These are phyloP conservation scores for Cepaea hortensis DNA, from an alignment of 2,888 invertebrate genomes.

Conservation along the genomic window DNA sequence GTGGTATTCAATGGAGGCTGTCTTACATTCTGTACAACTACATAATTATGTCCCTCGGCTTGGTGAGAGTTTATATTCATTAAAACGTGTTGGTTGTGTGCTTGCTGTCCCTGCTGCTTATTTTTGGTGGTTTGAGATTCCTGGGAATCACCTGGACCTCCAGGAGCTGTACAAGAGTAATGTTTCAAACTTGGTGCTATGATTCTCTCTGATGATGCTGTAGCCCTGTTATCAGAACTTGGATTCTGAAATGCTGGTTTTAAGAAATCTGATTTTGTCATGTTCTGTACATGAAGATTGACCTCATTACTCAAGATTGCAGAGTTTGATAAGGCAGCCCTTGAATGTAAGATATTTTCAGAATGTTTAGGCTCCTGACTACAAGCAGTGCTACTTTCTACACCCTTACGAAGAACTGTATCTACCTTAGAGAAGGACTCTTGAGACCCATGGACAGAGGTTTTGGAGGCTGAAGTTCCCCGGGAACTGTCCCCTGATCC, in stretches of 20 bases:
- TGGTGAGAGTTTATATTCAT: neutral
- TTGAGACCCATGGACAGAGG: neutral
- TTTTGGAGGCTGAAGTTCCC: neutral
- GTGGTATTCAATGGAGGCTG: neutral
- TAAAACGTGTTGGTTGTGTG: neutral
- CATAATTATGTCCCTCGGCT: neutral
- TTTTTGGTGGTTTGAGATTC: neutral
- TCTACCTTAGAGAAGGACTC: neutral
- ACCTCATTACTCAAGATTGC: neutral
- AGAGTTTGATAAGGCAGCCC: neutral
- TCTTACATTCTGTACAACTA: neutral
- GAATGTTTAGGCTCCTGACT: neutral
- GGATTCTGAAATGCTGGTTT: neutral
- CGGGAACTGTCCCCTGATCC: conserved; percentile 26
- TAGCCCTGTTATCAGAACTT: neutral
- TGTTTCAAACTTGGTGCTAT: neutral
- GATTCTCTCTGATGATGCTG: neutral
- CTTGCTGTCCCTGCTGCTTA: neutral
- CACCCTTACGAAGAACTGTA: too few species aligned
- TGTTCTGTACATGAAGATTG: neutral
- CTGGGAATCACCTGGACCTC: too few species aligned
- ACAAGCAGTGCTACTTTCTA: neutral
- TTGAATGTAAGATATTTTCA: neutral
- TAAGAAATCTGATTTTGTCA: neutral
- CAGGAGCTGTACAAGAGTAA: neutral